Evolutionary conservation across 2,797 vertebrate species (phyloP).

Genomic region (Spheniscus humboldti): DNA sequence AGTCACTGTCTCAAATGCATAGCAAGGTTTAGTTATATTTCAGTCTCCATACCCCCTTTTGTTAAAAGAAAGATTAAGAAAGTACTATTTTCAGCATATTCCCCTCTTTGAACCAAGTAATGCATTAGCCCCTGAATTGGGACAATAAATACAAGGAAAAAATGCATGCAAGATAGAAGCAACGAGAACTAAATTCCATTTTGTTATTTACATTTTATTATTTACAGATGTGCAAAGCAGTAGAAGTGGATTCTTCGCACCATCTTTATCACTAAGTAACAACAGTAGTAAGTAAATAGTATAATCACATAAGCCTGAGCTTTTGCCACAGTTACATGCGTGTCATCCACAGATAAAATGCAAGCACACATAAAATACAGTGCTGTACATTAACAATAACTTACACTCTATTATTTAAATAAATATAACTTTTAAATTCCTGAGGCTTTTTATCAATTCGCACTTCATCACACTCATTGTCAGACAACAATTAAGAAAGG

Average conservation of each 20-base stretch:
- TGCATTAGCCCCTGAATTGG: not conserved
- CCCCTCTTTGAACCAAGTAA: not conserved
- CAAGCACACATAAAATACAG: not conserved
- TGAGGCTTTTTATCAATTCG: not conserved
- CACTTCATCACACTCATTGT: not conserved
- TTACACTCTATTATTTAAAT: not conserved
- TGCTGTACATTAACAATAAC: not conserved
- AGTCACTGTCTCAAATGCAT: not conserved
- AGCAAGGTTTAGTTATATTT: not conserved
- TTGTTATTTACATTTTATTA: not conserved
- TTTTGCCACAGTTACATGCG: not conserved
- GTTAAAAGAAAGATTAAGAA: not conserved
- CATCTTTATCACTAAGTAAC: not conserved
- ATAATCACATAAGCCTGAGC: not conserved
- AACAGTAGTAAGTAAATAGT: not conserved
- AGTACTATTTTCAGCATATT: not conserved
- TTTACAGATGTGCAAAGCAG: not conserved
- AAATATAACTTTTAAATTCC: not conserved
- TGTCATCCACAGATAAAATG: not conserved
- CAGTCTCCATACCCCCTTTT: not conserved
- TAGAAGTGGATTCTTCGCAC: not conserved
- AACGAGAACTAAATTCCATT: not conserved
- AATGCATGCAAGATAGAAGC: not conserved
- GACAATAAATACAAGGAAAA: not conserved
- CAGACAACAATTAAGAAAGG: not conserved